Evolutionary conservation across 2,888 invertebrate species (phyloP).

Genomic region (Sarcophaga subvicina): DNA sequence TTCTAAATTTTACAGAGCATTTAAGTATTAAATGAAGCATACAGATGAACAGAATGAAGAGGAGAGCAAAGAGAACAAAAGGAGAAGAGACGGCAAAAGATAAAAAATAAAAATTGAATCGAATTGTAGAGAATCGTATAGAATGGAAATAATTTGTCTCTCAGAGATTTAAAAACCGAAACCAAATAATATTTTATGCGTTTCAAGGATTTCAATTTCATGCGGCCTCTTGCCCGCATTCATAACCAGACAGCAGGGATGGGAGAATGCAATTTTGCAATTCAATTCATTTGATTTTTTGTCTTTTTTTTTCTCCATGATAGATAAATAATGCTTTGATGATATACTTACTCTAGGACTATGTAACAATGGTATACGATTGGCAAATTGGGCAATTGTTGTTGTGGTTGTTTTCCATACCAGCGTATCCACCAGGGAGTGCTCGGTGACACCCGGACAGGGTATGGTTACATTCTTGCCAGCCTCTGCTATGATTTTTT

Average conservation of each 20-base stretch:
- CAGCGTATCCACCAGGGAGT: slow-evolving; percentile 85
- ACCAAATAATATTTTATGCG: slow-evolving; percentile 58
- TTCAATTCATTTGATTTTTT: too few species aligned
- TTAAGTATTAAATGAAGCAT: slow-evolving; percentile 63
- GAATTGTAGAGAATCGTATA: not conserved
- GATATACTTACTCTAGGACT: slow-evolving; percentile 80
- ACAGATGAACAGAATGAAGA: slow-evolving; percentile 41
- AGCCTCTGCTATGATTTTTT: slow-evolving; percentile 85
- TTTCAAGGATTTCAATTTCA: slow-evolving; percentile 50
- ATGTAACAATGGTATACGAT: slow-evolving; percentile 81
- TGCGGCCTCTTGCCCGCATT: too few species aligned
- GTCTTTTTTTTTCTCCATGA: not conserved
- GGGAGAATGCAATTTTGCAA: too few species aligned
- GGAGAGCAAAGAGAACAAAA: not conserved
- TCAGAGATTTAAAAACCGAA: slow-evolving; percentile 56
- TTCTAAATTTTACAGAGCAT: slow-evolving; percentile 5
- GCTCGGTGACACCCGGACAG: slow-evolving; percentile 87
- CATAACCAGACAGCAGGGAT: too few species aligned
- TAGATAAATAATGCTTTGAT: not conserved
- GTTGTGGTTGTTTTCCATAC: slow-evolving; percentile 84
- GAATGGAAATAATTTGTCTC: slow-evolving; percentile 54
- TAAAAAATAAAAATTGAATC: slow-evolving; percentile 42
- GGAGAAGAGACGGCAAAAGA: not conserved
- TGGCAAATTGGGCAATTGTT: slow-evolving; percentile 82
- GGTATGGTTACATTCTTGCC: slow-evolving; percentile 86